Conservation (phyloP, 37 sponge, comb jelly and placozoan genomes). For the Crambe crambe region DNA sequence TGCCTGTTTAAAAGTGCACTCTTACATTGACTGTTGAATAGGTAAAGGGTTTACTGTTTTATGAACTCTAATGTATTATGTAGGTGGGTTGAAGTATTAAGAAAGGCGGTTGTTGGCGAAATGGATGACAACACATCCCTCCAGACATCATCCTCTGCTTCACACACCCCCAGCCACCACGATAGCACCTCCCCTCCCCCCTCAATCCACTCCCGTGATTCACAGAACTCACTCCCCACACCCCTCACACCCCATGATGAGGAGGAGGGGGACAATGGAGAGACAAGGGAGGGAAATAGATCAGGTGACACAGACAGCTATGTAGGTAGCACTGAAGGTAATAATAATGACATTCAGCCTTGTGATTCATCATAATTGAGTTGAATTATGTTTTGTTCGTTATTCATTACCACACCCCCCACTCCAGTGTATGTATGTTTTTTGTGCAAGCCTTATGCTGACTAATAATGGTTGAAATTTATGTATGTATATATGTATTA, state of each 20-base stretch:
- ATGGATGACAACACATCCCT: background rate
- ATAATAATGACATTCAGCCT: background rate
- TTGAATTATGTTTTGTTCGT: background rate
- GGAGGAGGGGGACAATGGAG: background rate
- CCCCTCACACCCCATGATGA: background rate
- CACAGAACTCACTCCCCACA: background rate
- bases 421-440: too few species aligned
- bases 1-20: too few species aligned
- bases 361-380: background rate
- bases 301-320: background rate
- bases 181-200: background rate
- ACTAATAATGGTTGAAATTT: too few species aligned
- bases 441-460: too few species aligned
- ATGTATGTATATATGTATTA: too few species aligned
- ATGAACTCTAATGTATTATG: too few species aligned
- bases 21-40: too few species aligned
- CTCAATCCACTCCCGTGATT: background rate
- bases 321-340: too few species aligned
- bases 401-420: background rate
- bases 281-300: background rate
- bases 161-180: background rate
- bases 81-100: slow-evolving; percentile 60
- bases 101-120: slow-evolving; percentile 49
- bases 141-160: background rate
- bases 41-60: background rate